These are phyloP conservation scores for Lampropteryx suffumata DNA, from an alignment of 2,888 invertebrate genomes.

Conservation along the genomic window DNA sequence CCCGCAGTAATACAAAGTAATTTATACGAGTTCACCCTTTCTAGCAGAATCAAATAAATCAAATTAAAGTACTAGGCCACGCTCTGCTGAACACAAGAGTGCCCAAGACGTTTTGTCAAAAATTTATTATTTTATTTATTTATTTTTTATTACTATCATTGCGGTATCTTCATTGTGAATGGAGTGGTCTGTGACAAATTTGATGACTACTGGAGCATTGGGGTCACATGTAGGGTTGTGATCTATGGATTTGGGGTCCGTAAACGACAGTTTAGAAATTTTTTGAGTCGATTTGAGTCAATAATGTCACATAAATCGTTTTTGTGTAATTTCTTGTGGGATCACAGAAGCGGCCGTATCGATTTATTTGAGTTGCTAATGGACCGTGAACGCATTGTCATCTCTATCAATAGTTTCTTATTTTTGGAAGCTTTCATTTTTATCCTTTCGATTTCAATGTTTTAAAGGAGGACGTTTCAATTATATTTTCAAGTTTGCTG, in stretches of 20 bases:
- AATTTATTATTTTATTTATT: slow-evolving; percentile 81
- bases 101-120: slow-evolving; percentile 83
- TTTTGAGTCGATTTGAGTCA: slow-evolving; percentile 75
- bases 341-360: slow-evolving; percentile 47
- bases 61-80: slow-evolving; percentile 78
- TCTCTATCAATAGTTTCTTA: slow-evolving; percentile 14
- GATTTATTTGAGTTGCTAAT: slow-evolving; percentile 58
- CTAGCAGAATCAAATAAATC: slow-evolving; percentile 76
- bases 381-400: slow-evolving; percentile 61
- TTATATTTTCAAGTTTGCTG: neutral
- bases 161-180: slow-evolving; percentile 71
- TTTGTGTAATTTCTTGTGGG: slow-evolving; percentile 65
- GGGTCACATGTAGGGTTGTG: slow-evolving; percentile 74
- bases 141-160: slow-evolving; percentile 76
- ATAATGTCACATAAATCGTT: slow-evolving; percentile 69
- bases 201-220: slow-evolving; percentile 78
- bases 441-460: slow-evolving; percentile 14
- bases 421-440: neutral
- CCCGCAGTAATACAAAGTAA: slow-evolving; percentile 58
- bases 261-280: slow-evolving; percentile 75
- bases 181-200: slow-evolving; percentile 82
- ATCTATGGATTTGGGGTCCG: slow-evolving; percentile 68
- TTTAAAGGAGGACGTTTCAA: slow-evolving; percentile 1
- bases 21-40: slow-evolving; percentile 76
- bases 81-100: slow-evolving; percentile 71